These are phyloP conservation scores for Odobenus rosmarus DNA, from an alignment of 2,113 vertebrate species.

Conservation along the genomic window DNA sequence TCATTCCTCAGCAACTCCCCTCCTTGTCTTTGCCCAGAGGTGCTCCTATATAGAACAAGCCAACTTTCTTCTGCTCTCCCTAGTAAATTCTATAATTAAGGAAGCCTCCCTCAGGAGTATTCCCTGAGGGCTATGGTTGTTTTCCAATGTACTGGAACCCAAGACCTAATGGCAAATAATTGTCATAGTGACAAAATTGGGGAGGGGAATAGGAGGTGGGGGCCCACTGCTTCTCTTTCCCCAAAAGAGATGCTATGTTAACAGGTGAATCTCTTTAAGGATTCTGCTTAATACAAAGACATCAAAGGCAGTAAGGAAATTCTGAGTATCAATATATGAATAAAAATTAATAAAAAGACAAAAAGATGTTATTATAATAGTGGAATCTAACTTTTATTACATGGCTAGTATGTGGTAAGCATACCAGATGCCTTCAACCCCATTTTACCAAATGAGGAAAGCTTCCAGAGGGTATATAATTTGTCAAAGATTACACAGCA, in stretches of 20 bases:
- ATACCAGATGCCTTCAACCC: background rate
- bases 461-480: background rate
- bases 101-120: background rate
- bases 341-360: background rate
- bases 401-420: background rate
- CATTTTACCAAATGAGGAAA: background rate
- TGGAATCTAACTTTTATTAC: background rate
- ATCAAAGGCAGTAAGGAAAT: background rate
- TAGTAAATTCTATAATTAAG: background rate
- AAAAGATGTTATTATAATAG: background rate
- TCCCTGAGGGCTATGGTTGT: background rate
- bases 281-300: slow-evolving; percentile 41
- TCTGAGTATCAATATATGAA: background rate
- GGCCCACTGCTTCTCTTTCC: background rate
- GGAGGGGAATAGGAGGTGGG: rapidly evolving
- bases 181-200: background rate
- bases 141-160: background rate
- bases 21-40: background rate
- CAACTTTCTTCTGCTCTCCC: background rate
- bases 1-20: slow-evolving; percentile 7
- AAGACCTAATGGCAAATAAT: background rate
- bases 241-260: slow-evolving; percentile 6
- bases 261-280: background rate
- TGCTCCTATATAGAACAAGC: background rate
- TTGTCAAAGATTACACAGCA: background rate